Evolutionary conservation across 2,888 invertebrate species (phyloP), one percentile per base, ranked within the genome.

Genomic region (Sesia bembeciformis): DNA sequence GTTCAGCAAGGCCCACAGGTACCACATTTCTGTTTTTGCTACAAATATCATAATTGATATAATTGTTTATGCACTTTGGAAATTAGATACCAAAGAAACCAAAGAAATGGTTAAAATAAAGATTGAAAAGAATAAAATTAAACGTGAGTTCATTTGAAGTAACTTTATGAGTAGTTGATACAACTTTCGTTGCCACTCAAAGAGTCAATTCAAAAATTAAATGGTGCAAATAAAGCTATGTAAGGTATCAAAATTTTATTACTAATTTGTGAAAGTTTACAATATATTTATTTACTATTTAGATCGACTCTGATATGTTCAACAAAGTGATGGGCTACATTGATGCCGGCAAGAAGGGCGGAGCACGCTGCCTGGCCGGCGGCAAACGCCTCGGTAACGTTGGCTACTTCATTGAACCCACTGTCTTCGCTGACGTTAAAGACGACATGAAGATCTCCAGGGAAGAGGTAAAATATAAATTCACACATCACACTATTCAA

Each of bases 331-430:
- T 97, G 70, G 88, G 90, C 5, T 92, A 94, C 69, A 94, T 97
- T 55, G 92, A 94, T 53, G 91, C 91, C 58, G 97, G 97, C 38
- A 94, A 94, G 78, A 85, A 92, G 62, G 92, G 95, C 1, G 97
- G 97, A 1, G 97, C 97, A 2, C 93, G 91, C 63, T 87, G 97
- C 61, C 90, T 93, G 60, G 90, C 92, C 52, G 97, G 97, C 40
- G 97, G 97, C 41, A 89, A 88, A 39, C 90, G 93, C 38, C 73
- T 91, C 52, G 95, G 95, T 40, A 85, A 83, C 43, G 90, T 91
- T 53, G 96, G 96, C 3, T 96, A 90, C 80, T 96, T 93, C 70
- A 83, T 96, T 49, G 88, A 94, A 64, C 95, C 96, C 0, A 95
- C 95, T 0, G 93, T 95, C 4, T 95, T 95, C 72, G 92, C 94